Percentiles rank a stretch among this genome's conserved stretches.
These are phyloP conservation scores for Eupleurogrammus muticus DNA, from an alignment of 2,797 vertebrate species.

Conservation along the genomic window DNA sequence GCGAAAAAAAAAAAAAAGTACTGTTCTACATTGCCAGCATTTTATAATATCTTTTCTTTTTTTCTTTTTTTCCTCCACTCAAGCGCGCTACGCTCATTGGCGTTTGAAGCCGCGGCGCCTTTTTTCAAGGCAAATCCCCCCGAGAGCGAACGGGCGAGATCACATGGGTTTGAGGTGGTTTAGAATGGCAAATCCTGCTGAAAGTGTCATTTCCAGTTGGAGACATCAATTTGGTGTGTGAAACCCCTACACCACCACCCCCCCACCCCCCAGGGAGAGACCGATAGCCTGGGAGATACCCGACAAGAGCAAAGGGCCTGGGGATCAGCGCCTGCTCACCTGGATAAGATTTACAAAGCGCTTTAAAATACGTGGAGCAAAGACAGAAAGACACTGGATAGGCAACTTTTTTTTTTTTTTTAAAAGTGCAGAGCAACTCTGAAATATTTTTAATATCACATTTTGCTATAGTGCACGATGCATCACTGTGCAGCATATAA, in stretches of 20 bases:
- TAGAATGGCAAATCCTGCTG: slow-evolving; percentile 88
- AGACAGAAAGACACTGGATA: slow-evolving; percentile 45
- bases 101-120: slow-evolving; percentile 80
- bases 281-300: slow-evolving; percentile 82
- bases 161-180: slow-evolving; percentile 87
- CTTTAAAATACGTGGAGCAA: slow-evolving; percentile 65
- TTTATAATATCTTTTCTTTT: slow-evolving; percentile 69
- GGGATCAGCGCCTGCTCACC: slow-evolving; percentile 79
- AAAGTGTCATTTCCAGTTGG: slow-evolving; percentile 86
- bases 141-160: slow-evolving; percentile 82
- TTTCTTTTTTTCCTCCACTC: slow-evolving; percentile 62
- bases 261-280: slow-evolving; percentile 82
- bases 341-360: slow-evolving; percentile 79
- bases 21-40: slow-evolving; percentile 74
- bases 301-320: slow-evolving; percentile 82
- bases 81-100: slow-evolving; percentile 77
- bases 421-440: slow-evolving; percentile 41
- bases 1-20: slow-evolving; percentile 67
- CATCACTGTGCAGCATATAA: slow-evolving; percentile 3
- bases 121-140: slow-evolving; percentile 84
- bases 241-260: no score
- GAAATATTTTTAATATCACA: slow-evolving; percentile 28
- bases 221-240: slow-evolving; percentile 86
- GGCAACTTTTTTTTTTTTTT: slow-evolving; percentile 40
- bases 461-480: not conserved